Evolutionary conservation across 2,113 vertebrate genomes (phyloP).

Genomic region (Solea solea): DNA sequence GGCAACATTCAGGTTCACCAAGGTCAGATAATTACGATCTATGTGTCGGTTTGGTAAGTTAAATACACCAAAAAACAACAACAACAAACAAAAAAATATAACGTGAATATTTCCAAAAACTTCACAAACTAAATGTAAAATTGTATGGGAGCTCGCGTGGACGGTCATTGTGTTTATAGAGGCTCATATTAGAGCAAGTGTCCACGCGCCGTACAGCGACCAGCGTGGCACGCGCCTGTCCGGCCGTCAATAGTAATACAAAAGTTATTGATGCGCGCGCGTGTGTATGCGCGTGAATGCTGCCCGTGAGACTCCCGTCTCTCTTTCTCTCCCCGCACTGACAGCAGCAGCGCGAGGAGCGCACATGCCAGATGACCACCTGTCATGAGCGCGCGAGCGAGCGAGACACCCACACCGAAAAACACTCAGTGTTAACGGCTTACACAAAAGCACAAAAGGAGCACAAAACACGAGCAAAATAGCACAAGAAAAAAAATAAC

Average conservation of each 20-base stretch:
- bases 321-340: slow-evolving; percentile 24
- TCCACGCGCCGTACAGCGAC: slow-evolving; percentile 1
- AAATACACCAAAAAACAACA: too few relatives aligned
- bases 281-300: neutral
- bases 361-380: slow-evolving; percentile 78
- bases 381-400: slow-evolving; percentile 70
- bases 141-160: neutral
- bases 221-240: slow-evolving; percentile 32
- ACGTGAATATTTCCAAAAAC: too few relatives aligned
- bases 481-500: neutral
- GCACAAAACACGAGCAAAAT: neutral
- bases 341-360: slow-evolving; percentile 69
- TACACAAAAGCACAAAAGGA: neutral
- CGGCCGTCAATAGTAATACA: slow-evolving; percentile 8
- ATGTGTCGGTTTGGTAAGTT: too few relatives aligned
- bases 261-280: slow-evolving; percentile 3
- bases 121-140: neutral
- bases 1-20: neutral
- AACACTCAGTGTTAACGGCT: slow-evolving; percentile 3
- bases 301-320: neutral
- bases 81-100: too few relatives aligned
- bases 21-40: too few relatives aligned
- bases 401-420: slow-evolving; percentile 8
- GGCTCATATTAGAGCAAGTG: neutral
- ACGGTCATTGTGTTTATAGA: neutral